Percentiles rank a stretch among this genome's conserved stretches.
phyloP scores from a whole-genome alignment of 2,888 invertebrate species.

The Linnaemya vulpina region DNA sequence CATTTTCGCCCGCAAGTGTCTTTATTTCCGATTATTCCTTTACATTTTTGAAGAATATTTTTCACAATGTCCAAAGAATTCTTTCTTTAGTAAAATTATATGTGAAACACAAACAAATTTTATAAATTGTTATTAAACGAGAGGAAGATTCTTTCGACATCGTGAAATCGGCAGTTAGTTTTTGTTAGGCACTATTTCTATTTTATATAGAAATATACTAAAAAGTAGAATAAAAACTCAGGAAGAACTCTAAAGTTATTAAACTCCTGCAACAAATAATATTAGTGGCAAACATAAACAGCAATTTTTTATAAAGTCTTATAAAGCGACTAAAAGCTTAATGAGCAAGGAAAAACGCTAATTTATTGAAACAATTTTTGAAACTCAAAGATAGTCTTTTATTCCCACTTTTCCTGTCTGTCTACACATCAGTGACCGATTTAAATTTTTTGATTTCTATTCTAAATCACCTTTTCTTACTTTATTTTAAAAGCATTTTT shows the following conservation, averaged over 20 bases:
- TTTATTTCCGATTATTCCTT: constrained; percentile 7
- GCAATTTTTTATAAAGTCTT: background rate
- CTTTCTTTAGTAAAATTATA: too few species aligned
- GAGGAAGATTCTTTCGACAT: too few species aligned
- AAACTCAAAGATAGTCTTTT: background rate
- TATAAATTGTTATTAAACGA: too few species aligned
- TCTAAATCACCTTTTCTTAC: background rate
- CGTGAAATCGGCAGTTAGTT: background rate
- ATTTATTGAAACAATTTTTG: background rate
- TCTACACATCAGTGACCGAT: background rate
- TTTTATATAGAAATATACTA: background rate
- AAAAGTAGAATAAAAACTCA: background rate
- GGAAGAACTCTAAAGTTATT: constrained; percentile 1
- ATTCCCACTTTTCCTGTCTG: background rate
- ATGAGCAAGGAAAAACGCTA: background rate
- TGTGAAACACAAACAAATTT: too few species aligned
- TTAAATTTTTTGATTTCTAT: background rate
- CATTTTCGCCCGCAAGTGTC: background rate
- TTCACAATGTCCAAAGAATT: too few species aligned
- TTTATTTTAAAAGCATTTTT: background rate
- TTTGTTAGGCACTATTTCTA: too few species aligned
- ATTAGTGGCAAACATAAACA: background rate
- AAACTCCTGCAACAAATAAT: constrained; percentile 9
- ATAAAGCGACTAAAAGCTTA: background rate
- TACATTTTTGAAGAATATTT: constrained; percentile 33